Conservation (phyloP, 2,888 invertebrate genomes). For the Ochropleura plecta region DNA sequence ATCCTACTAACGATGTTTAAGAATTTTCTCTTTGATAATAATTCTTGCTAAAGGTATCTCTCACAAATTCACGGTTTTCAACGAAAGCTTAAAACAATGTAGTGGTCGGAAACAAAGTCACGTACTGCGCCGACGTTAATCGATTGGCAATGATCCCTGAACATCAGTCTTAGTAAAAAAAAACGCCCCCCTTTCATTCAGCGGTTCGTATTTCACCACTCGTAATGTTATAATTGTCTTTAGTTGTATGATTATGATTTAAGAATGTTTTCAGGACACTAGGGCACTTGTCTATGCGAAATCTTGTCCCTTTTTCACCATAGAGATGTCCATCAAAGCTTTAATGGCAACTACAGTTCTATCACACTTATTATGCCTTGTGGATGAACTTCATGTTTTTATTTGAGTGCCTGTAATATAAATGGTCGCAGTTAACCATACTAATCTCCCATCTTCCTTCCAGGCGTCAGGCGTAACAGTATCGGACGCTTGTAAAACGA, state of each 20-base stretch:
- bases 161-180: neutral
- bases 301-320: neutral
- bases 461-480: conserved; percentile 99
- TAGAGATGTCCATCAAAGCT: no score
- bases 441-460: conserved; percentile 43
- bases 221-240: neutral
- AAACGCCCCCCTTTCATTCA: neutral
- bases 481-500: conserved; percentile 98
- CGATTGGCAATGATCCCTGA: neutral
- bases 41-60: neutral
- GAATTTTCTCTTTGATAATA: conserved; percentile 11
- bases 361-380: neutral
- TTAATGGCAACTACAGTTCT: neutral
- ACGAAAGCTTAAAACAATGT: neutral
- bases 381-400: neutral
- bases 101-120: neutral
- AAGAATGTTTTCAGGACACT: neutral
- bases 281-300: neutral
- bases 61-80: neutral
- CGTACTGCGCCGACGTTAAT: neutral
- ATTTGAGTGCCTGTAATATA: neutral
- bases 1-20: neutral
- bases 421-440: neutral
- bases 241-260: neutral
- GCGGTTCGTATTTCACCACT: conserved; percentile 37